A percentile compares a stretch with the other conserved stretches of the same genome.
Evolutionary conservation across 35 echinoderm and acorn worm genomes (phyloP).

Genomic region (Stichopus chloronotus): DNA sequence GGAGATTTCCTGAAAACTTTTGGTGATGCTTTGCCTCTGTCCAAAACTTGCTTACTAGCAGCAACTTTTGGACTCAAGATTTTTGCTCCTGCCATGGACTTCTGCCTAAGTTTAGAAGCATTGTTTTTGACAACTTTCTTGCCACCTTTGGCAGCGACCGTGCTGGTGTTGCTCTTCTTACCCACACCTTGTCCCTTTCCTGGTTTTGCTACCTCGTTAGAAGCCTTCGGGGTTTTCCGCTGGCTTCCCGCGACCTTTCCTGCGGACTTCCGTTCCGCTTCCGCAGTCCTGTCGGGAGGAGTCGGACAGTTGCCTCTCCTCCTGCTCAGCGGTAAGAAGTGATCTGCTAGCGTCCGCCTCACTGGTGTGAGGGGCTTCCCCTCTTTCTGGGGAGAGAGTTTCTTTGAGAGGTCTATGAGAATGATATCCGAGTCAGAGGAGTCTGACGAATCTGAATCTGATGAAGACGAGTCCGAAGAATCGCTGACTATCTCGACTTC

Average conservation of each 20-base stretch:
- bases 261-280: neutral
- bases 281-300: neutral
- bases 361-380: neutral
- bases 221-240: neutral
- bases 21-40: neutral
- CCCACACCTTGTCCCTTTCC: slow-evolving; percentile 7
- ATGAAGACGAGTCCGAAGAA: neutral
- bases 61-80: slow-evolving; percentile 19
- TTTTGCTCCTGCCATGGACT: slow-evolving; percentile 20
- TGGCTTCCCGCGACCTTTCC: neutral
- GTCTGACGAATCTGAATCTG: slow-evolving; percentile 10
- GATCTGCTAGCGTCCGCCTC: slow-evolving; percentile 26
- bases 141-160: neutral
- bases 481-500: neutral
- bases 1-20: neutral
- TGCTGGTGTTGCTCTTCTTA: slow-evolving; percentile 8
- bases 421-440: slow-evolving; percentile 29
- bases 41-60: slow-evolving; percentile 35
- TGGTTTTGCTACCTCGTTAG: slow-evolving; percentile 1
- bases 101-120: slow-evolving; percentile 43
- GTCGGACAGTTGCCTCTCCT: neutral
- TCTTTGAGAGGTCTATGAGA: slow-evolving; percentile 34
- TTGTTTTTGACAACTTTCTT: slow-evolving; percentile 2
- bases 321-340: slow-evolving; percentile 23
- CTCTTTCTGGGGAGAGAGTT: slow-evolving; percentile 11